Base-by-base conservation (phyloP, 2,888 invertebrate genomes). In the Limnephilus auricula region DNA sequence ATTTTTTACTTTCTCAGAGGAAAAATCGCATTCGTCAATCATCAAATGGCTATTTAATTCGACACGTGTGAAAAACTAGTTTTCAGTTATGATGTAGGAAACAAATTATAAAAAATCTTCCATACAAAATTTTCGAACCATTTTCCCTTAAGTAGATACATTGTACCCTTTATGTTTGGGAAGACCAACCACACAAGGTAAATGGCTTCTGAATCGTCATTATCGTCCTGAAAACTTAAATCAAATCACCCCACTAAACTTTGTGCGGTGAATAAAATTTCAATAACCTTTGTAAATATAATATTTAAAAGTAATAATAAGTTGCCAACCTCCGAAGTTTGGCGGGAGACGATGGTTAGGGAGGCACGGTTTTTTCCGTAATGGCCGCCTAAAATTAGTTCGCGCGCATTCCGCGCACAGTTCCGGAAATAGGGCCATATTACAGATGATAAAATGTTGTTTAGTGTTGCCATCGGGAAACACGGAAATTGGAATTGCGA, bases 371-470 rank as follows among this genome's bases (percentile, higher is more conserved):
- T 18, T 34, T 31, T 31, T 82, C 82, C 82, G 34, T 32, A 85
- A 85, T 85, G 85, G 45, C 45, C 13, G 30, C 85, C 85, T 85
- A n/a, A 12, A 85, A 85, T 25, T 85, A 85, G 45, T 37, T 37
- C 18, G 45, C 85, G 15, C 85, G 45, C 85, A 85, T 85, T 85
- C 85, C 85, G 85, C 34, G 45, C 85, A 30, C 85, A 18, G 85
- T 30, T 85, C 85, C 85, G 85, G 85, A 85, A 85, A 45, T 84
- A 84, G 84, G 34, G 15, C 84, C 32, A 84, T 85, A 85, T 85
- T 85, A 45, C 32, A 85, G 85, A 85, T 85, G 32, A 85, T 37
- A 40, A 65, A 65, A 65, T 65, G 50, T 40, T 85, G 32, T 85
- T 37, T 30, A 85, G 85, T 40, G 34, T 45, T 85, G 40, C 85